Evolutionary conservation across 2,113 vertebrate genomes (phyloP).

Genomic region (Oncorhynchus gorbuscha): DNA sequence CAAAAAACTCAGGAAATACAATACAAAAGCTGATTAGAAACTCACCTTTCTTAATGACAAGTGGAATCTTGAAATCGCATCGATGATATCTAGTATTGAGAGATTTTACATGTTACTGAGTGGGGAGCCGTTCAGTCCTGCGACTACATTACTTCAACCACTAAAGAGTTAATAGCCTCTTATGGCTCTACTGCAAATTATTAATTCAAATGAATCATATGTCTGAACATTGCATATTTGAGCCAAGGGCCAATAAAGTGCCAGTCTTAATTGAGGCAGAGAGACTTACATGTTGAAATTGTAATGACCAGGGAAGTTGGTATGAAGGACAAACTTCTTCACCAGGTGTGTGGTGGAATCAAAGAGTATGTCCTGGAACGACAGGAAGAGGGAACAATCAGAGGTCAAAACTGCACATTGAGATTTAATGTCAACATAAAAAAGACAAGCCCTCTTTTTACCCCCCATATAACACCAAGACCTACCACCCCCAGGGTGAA

Average conservation of each 20-base stretch:
- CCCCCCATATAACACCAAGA: constrained; percentile 24
- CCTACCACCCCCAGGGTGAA: constrained; percentile 97
- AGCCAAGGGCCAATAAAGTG: no score
- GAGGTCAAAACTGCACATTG: background rate
- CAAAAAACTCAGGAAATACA: background rate
- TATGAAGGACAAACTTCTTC: constrained; percentile 98
- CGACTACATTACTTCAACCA: no score
- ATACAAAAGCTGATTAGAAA: background rate
- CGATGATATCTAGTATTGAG: constrained; percentile 89
- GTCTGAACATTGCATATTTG: no score
- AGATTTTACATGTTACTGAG: constrained; percentile 23
- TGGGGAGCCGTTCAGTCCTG: no score
- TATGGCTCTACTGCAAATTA: no score
- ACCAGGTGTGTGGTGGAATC: constrained; percentile 95
- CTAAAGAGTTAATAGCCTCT: no score
- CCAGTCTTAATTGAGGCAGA: background rate
- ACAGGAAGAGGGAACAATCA: background rate
- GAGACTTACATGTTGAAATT: constrained; percentile 97
- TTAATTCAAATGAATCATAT: no score
- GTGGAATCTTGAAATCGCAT: constrained; percentile 98
- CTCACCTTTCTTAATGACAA: constrained; percentile 91
- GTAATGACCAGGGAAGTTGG: constrained; percentile 98
- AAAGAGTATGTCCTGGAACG: constrained; percentile 91
- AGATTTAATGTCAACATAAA: background rate
- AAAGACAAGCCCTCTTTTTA: background rate